phyloP scores from a whole-genome alignment of 1,140 invertebrate species.

The Mya arenaria region DNA sequence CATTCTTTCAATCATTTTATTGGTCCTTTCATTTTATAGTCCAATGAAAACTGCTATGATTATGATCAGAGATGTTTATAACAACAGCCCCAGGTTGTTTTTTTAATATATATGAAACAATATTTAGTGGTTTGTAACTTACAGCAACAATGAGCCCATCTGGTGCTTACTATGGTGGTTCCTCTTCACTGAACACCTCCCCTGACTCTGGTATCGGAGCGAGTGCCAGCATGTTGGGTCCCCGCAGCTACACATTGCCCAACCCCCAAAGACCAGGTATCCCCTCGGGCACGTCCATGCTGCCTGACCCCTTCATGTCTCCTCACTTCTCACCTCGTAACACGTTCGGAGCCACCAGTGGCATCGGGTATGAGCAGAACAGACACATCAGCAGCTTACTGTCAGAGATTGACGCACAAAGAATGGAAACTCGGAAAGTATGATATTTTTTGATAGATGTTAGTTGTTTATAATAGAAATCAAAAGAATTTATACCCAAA shows the following conservation, averaged over 20 bases:
- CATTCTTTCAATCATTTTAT: no score
- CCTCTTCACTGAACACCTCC: not conserved
- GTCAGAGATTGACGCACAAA: constrained; percentile 48
- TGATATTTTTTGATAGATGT: no score
- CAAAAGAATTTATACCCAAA: no score
- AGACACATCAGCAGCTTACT: constrained; percentile 24
- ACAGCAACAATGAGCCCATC: not conserved
- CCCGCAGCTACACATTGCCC: constrained; percentile 9
- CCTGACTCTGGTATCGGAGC: constrained; percentile 43
- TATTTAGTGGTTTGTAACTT: no score
- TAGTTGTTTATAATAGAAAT: no score
- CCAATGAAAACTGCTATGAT: no score
- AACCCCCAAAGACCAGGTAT: not conserved
- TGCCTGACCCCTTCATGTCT: constrained; percentile 34
- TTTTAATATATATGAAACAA: no score
- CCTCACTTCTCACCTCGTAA: constrained; percentile 9
- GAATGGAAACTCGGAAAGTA: constrained; percentile 38
- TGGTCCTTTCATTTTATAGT: no score
- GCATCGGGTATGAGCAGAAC: constrained; percentile 13
- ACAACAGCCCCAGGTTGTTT: no score
- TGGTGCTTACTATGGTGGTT: no score
- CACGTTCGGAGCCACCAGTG: not conserved
- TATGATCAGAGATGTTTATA: no score
- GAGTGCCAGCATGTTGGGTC: constrained; percentile 12
- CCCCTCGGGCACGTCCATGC: constrained; percentile 5